Conservation (phyloP, 53 echinoderm and acorn worm species). For the Temnopleurus reevesii region DNA sequence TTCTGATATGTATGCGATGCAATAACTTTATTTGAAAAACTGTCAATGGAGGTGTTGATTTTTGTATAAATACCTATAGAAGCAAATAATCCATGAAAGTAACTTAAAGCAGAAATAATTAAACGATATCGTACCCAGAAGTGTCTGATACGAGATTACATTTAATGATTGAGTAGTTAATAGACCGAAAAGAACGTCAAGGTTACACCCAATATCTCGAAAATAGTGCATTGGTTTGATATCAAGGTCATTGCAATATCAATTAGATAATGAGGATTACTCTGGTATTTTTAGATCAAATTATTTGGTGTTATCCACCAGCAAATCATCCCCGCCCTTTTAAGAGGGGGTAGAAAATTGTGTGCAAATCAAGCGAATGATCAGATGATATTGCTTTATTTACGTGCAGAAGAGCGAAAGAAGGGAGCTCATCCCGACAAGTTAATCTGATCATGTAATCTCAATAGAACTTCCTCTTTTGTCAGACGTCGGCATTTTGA, state of each 20-base stretch:
- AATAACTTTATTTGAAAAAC: no score
- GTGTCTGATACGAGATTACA: no score
- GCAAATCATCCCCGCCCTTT: not conserved
- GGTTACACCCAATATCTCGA: no score
- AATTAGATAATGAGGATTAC: not conserved
- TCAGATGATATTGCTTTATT: no score
- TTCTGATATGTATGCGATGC: no score
- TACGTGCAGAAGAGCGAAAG: not conserved
- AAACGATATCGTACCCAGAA: no score
- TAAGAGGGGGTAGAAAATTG: not conserved
- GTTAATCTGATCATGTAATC: not conserved
- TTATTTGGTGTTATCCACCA: not conserved
- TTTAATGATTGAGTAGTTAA: not conserved
- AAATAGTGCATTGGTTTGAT: no score
- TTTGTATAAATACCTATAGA: no score
- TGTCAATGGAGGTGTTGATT: no score
- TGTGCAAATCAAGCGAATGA: not conserved
- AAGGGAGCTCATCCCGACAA: not conserved
- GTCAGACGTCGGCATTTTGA: slow-evolving; percentile 13
- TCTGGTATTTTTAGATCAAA: not conserved
- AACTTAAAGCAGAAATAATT: no score
- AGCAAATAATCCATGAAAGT: no score
- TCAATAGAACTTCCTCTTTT: not conserved
- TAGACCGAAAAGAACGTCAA: not conserved
- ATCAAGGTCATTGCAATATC: not conserved